These are phyloP conservation scores for Neotoxoptera formosana DNA, from an alignment of 1,140 invertebrate genomes.

Conservation along the genomic window DNA sequence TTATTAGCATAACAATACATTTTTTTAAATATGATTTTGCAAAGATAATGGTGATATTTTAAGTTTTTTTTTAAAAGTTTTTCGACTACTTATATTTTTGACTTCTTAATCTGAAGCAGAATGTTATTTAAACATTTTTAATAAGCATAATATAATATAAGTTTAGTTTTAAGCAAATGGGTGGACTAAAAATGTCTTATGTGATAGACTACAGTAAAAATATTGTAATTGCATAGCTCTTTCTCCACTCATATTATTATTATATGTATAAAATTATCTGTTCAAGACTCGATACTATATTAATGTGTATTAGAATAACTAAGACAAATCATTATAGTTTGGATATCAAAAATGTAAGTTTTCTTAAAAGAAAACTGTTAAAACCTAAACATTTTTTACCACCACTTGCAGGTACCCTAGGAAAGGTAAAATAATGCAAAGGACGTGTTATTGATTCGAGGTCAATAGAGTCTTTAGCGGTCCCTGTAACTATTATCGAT, in stretches of 20 bases:
- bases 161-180: not conserved
- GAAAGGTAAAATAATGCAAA: not conserved
- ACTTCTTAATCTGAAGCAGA: not conserved
- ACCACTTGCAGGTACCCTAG: not conserved
- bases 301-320: too few species aligned
- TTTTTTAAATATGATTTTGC: not conserved
- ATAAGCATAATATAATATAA: not conserved
- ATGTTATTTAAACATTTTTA: not conserved
- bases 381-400: not conserved
- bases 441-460: not conserved
- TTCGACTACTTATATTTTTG: not conserved
- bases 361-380: not conserved
- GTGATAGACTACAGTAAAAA: too few species aligned
- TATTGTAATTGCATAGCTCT: not conserved
- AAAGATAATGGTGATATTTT: not conserved
- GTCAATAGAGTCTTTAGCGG: not conserved
- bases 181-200: not conserved
- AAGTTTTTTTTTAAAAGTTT: too few species aligned
- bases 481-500: too few species aligned
- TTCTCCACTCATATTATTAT: too few species aligned
- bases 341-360: not conserved
- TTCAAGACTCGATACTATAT: too few species aligned
- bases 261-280: too few species aligned
- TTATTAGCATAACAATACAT: not conserved
- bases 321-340: not conserved